Percentiles rank a stretch among this genome's conserved stretches.
These are phyloP conservation scores for Sturmia bella DNA, from an alignment of 2,888 invertebrate genomes.

Conservation along the genomic window DNA sequence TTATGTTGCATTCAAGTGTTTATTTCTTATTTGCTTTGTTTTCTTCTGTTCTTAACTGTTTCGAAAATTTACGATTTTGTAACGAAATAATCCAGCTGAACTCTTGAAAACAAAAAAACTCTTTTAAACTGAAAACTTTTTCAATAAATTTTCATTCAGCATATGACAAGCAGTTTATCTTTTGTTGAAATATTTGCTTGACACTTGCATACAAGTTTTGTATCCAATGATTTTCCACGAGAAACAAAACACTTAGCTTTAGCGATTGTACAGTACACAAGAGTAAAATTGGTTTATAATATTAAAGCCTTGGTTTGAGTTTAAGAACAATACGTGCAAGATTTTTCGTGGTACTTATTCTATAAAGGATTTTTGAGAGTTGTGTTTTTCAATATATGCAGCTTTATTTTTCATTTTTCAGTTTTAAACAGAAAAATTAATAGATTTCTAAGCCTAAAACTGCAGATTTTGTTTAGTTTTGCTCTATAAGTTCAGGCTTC, in stretches of 20 bases:
- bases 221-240: neutral
- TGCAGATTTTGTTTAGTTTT: no score
- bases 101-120: slow-evolving; percentile 21
- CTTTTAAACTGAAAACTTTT: slow-evolving; percentile 60
- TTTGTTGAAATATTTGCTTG: slow-evolving; percentile 47
- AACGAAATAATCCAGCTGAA: slow-evolving; percentile 39
- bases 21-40: neutral
- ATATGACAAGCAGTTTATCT: slow-evolving; percentile 67
- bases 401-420: no score
- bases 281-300: no score
- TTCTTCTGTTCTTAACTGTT: neutral
- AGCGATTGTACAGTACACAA: no score
- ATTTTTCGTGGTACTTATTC: no score
- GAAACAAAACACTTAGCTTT: neutral
- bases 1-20: neutral
- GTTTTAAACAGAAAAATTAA: no score
- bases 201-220: slow-evolving; percentile 8
- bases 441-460: no score
- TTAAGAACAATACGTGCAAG: no score
- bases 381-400: no score
- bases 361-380: no score
- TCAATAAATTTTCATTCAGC: slow-evolving; percentile 60
- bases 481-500: no score
- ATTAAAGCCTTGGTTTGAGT: no score
- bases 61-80: slow-evolving; percentile 8